Conservation (phyloP, 1,140 invertebrate genomes). For the Cryptotermes secundus region DNA sequence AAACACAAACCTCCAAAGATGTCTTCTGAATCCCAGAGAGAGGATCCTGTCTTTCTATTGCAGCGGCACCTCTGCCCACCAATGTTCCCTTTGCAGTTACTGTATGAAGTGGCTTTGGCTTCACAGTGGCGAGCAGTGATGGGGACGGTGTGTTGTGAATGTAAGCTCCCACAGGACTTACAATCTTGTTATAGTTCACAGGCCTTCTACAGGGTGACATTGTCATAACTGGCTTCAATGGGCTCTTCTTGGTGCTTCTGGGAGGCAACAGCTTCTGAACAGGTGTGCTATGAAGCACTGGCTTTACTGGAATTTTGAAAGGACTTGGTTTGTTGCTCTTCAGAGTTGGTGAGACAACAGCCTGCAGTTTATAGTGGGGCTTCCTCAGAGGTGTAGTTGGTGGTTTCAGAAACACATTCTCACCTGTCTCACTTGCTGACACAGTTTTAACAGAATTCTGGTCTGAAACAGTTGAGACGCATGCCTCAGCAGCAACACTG, state of each 20-base stretch:
- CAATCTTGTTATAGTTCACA: neutral
- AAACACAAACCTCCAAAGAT: neutral
- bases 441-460: too few species aligned
- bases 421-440: too few species aligned
- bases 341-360: neutral
- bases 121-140: neutral
- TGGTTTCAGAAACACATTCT: too few species aligned
- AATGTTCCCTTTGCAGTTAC: neutral
- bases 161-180: constrained; percentile 2
- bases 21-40: neutral
- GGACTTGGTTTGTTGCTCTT: neutral
- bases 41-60: neutral
- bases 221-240: neutral
- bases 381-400: too few species aligned
- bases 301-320: neutral
- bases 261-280: neutral
- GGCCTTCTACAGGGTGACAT: neutral
- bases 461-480: too few species aligned
- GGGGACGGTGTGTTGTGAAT: neutral
- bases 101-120: neutral
- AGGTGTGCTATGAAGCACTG: neutral
- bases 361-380: too few species aligned
- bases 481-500: neutral
- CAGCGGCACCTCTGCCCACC: neutral
- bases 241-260: neutral